Evolutionary conservation across 1,140 invertebrate species (phyloP), one percentile per base, ranked within the genome.

Genomic region (Leptestheria dahalacensis): DNA sequence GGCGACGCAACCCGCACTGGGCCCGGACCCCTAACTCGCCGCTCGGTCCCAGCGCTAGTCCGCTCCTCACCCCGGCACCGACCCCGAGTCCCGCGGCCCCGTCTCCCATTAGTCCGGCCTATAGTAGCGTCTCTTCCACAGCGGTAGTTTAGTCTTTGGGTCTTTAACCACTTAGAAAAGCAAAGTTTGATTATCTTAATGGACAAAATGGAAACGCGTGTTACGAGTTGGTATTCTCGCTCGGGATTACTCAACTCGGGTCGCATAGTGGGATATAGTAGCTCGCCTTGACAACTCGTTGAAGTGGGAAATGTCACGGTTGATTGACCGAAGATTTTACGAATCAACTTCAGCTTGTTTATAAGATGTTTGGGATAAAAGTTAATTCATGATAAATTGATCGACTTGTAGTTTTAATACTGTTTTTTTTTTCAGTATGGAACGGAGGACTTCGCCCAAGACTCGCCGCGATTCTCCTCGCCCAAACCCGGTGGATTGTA

Each of bases 381-480:
- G 15, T 15, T 41, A 41, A 15, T 41, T 41, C 33, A 41, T 41
- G 15, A 9, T 41, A 41, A 41, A 9, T 41, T 41, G 6, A 23
- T 53, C 23, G 48, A 41, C 61, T 48, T 56, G n/a, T 12, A 26
- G 20, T 68, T 57, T 51, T 63, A 53, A 57, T 65, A 67, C 53
- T 61, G 67, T 61, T 65, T 66, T 70, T 66, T 69, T 70, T 83
- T 76, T 46, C 78, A 89, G 85, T 91, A 91, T 73, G 84, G 86
- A 69, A 84, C 85, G 65, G 89, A 91, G 69, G 89, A 92, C 69
- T 93, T 91, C 72, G 83, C 82, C 15, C 78, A 84, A 71, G 86
- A 89, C 68, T 87, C 86, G 62, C 77, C 89, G 67, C 92, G 90
- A 75, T 82, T 86, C 62, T 91, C 87, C 55, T 86, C 87, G 20